Evolutionary conservation across 2,113 vertebrate species (phyloP).

Genomic region (Salvelinus namaycush): DNA sequence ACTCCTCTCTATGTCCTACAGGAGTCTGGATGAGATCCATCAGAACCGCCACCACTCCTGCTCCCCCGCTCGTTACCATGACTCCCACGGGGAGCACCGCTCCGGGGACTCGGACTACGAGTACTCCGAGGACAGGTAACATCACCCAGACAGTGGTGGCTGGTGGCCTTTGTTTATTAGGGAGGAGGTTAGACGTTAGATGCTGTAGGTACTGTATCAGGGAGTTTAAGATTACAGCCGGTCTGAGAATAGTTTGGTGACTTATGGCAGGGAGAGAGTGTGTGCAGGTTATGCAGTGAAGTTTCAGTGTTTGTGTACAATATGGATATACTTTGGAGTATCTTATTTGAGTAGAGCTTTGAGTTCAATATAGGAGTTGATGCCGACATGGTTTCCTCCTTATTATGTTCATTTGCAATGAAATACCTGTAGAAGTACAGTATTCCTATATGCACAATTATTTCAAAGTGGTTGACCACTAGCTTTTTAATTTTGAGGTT

Average conservation of each 20-base stretch:
- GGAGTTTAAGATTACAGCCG: not conserved
- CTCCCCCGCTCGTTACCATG: constrained; percentile 90
- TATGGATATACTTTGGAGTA: too few relatives aligned
- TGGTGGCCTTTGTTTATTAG: not conserved
- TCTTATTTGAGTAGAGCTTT: too few relatives aligned
- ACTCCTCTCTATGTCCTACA: constrained; percentile 42
- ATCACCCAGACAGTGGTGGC: constrained; percentile 3
- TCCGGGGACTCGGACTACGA: constrained; percentile 90
- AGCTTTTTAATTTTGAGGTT: too few relatives aligned
- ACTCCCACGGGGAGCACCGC: constrained; percentile 85
- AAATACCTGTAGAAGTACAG: too few relatives aligned
- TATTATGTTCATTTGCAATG: too few relatives aligned
- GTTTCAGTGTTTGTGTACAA: too few relatives aligned
- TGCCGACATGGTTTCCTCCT: too few relatives aligned
- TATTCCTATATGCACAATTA: too few relatives aligned
- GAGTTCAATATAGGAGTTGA: too few relatives aligned
- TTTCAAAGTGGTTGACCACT: too few relatives aligned
- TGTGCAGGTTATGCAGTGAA: too few relatives aligned
- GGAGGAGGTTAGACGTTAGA: not conserved
- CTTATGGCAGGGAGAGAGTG: too few relatives aligned
- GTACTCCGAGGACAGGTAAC: constrained; percentile 98
- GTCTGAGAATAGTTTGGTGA: not conserved
- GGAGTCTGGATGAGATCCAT: constrained; percentile 99
- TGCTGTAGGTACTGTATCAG: not conserved
- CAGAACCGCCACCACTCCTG: constrained; percentile 90